Conservation (phyloP, 2,888 invertebrate genomes). For the Synanthedon tipuliformis region DNA sequence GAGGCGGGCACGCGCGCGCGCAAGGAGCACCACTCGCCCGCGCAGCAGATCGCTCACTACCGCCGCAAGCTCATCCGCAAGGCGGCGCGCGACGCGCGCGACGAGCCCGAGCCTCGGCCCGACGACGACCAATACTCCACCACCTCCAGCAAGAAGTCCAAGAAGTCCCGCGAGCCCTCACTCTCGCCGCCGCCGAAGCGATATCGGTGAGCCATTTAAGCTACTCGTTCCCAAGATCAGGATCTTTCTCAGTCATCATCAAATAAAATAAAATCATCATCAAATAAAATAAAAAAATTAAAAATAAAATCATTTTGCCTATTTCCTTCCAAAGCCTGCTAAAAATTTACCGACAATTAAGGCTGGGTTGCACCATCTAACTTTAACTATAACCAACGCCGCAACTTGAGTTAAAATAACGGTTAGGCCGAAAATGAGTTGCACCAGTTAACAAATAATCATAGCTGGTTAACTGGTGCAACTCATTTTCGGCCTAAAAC, state of each 20-base stretch:
- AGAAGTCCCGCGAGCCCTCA: conserved; percentile 57
- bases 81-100: conserved; percentile 47
- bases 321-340: not conserved
- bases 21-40: conserved; percentile 79
- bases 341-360: not conserved
- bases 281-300: no score
- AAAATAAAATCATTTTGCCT: no score
- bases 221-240: conserved; percentile 13
- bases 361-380: no score
- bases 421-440: no score
- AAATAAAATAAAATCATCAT: no score
- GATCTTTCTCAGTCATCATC: not conserved
- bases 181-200: conserved; percentile 55
- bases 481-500: no score
- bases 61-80: conserved; percentile 88
- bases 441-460: no score
- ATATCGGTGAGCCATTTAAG: conserved; percentile 29
- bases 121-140: conserved; percentile 45
- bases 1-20: conserved; percentile 84
- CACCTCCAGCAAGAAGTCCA: conserved; percentile 55
- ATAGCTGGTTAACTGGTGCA: no score
- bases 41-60: conserved; percentile 91
- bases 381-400: no score
- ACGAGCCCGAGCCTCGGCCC: conserved; percentile 34
- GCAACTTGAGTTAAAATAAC: no score